These are phyloP conservation scores for Muntiacus reevesi DNA, from an alignment of 2,113 vertebrate genomes.

Conservation along the genomic window DNA sequence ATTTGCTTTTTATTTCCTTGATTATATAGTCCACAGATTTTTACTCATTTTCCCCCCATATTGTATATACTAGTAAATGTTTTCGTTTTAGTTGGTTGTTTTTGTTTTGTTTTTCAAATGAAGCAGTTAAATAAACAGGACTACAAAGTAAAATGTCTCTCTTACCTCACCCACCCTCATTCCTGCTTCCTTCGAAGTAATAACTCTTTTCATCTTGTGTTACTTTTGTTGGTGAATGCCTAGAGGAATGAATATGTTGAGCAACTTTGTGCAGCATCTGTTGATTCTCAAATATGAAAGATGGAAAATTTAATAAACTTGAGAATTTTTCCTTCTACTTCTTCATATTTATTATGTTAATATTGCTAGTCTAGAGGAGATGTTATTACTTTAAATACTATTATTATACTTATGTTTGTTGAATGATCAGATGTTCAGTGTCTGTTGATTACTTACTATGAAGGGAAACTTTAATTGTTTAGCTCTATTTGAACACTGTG, in stretches of 20 bases:
- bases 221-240: neutral
- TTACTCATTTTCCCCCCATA: neutral
- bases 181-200: neutral
- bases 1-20: conserved; percentile 11
- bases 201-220: neutral
- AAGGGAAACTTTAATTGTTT: neutral
- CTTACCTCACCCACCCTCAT: neutral
- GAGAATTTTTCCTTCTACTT: neutral
- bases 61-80: neutral
- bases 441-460: neutral
- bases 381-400: neutral
- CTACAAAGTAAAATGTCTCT: neutral
- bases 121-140: neutral
- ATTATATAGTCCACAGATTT: neutral
- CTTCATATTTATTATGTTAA: neutral
- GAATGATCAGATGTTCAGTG: neutral
- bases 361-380: neutral
- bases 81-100: neutral
- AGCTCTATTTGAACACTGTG: neutral
- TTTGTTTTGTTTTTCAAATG: conserved; percentile 4
- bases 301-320: neutral
- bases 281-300: neutral
- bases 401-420: neutral
- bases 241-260: neutral
- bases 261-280: neutral